Percentiles rank a stretch among this genome's conserved stretches.
Conservation (phyloP, 2,113 vertebrate genomes). For the Laterallus jamaicensis region DNA sequence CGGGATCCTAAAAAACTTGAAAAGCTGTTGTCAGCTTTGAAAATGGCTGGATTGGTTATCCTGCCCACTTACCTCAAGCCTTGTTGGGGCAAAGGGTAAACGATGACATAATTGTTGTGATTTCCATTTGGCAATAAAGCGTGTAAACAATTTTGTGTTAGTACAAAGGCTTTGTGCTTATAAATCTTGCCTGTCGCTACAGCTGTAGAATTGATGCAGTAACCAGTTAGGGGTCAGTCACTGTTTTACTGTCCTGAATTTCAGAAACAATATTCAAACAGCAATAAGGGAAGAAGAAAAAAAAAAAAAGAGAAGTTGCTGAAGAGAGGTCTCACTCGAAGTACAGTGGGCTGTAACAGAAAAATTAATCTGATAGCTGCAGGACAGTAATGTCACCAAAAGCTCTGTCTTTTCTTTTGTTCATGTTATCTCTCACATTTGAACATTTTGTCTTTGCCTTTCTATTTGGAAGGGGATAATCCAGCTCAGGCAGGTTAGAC, state of each 20-base stretch:
- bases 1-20: neutral
- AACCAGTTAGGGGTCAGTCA: neutral
- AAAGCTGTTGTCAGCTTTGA: neutral
- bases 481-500: neutral
- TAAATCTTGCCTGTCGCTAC: neutral
- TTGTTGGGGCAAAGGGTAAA: neutral
- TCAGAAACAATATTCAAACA: neutral
- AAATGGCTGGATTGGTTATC: neutral
- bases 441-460: neutral
- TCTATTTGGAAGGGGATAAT: neutral
- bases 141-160: neutral
- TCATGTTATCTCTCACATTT: neutral
- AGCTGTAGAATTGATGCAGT: neutral
- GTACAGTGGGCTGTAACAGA: neutral
- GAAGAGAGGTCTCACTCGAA: neutral
- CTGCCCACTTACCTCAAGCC: neutral
- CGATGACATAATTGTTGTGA: neutral
- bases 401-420: neutral
- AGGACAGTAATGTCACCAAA: neutral
- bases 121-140: constrained; percentile 12
- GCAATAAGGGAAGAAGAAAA: neutral
- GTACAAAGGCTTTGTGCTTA: neutral
- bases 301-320: neutral
- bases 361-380: neutral
- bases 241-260: neutral